Conservation (phyloP, 2,888 invertebrate genomes). For the Papilio elwesi region DNA sequence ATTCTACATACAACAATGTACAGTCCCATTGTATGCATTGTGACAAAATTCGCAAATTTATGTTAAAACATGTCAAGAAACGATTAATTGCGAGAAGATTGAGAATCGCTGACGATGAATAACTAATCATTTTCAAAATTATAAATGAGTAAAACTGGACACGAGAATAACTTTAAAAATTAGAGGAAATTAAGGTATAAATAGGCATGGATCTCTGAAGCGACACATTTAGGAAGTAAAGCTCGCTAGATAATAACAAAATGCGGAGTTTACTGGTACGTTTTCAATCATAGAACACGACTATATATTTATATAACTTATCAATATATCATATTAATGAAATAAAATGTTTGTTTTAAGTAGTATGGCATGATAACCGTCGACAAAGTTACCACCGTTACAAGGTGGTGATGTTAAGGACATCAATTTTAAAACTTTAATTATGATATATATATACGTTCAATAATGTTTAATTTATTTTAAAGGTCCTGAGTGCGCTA, state of each 20-base stretch:
- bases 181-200: constrained; percentile 47
- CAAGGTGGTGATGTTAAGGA: constrained; percentile 2
- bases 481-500: constrained; percentile 67
- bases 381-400: constrained; percentile 13
- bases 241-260: constrained; percentile 42
- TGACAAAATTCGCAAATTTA: constrained; percentile 26
- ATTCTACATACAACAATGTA: not conserved
- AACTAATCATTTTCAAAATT: constrained; percentile 38
- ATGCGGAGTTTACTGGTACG: constrained; percentile 45
- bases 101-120: constrained; percentile 39
- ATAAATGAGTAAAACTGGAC: constrained; percentile 43
- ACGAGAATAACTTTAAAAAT: constrained; percentile 44
- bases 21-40: not conserved
- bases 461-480: constrained; percentile 43
- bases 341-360: not conserved
- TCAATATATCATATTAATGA: not conserved
- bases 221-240: constrained; percentile 44
- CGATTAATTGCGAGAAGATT: constrained; percentile 32
- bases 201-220: constrained; percentile 44
- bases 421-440: constrained; percentile 24
- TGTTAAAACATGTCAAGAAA: constrained; percentile 16
- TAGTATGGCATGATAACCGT: constrained; percentile 18
- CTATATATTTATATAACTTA: constrained; percentile 9
- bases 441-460: not conserved
- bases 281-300: constrained; percentile 27